Evolutionary conservation across 2,888 invertebrate genomes (phyloP), one percentile per base, ranked within the genome.

Genomic region (Polyploca ridens): DNA sequence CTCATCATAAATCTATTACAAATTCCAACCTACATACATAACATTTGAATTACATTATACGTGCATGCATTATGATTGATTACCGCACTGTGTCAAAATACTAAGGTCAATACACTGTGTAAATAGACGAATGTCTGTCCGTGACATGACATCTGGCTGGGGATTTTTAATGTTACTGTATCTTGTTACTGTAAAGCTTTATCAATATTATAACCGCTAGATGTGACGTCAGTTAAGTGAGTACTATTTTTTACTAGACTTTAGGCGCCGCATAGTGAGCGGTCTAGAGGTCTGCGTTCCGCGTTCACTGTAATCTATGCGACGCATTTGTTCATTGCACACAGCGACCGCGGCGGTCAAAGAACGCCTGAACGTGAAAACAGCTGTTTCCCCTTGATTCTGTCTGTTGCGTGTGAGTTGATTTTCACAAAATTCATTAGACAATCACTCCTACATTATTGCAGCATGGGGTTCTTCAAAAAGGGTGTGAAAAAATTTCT

Each of bases 21-120:
- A 75, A 62, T 65, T 62, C 57, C 68, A 75, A 73, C 77, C 77
- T 64, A 75, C 67, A 72, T 79, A 70, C 78, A 78, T 79, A 62
- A 66, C 57, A 78, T 79, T 76, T 70, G 69, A 78, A 76, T 77
- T 19, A 59, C 66, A 72, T 74, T 76, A 63, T 46, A n/a, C 46
- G n/a, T 44, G 58, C 44, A 65, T 69, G 64, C 63, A 62, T 64
- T 64, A 62, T 70, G 69, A 69, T 72, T 71, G 67, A 71, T 76
- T 70, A 57, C 38, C 54, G 49, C 41, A 59, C 58, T 61, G 74
- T 71, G 46, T 33, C 35, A 54, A 35, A 62, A 68, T 61, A 62
- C 16, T 49, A 67, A 68, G 70, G 66, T 73, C 70, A 69, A 64
- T 68, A 63, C 58, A 64, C 70, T 66, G 49, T 49, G 5, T 59